Evolutionary conservation across 1,140 invertebrate genomes (phyloP), one percentile per base, ranked within the genome.

Genomic region (Thereuonema tuberculata): DNA sequence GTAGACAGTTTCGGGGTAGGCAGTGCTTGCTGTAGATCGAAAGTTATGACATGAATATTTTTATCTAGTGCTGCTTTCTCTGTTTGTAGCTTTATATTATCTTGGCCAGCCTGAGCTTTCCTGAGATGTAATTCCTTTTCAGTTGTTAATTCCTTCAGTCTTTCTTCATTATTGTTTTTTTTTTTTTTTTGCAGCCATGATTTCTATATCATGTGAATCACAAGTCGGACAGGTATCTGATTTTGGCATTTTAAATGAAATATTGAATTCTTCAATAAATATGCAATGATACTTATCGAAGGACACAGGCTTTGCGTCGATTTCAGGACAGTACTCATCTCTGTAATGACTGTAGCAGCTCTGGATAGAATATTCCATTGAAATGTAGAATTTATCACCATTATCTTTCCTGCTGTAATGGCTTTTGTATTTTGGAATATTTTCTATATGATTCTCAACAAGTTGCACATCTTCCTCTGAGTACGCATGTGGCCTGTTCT

Each of bases 21-120:
- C 48, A 60, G 26, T 9, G 58, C 29, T 31, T 60, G 58, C 49
- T 60, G 58, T 48, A 60, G 27, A 53, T 60, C 58, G 17, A 60
- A 26, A 23, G 56, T 25, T 1, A 47, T 31, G 9, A 25, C 31
- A 25, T 47, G 31, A 47, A 25, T 1, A 20, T 57, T 25, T 12
- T 46, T 21, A 50, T 5, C 5, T 12, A 53, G 3, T 2, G 23
- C n/a, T 2, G 37, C 57, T 50, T 23, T 20, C 23, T 20, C 37
- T 27, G 37, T 25, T 20, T 9, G 21, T 47, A 48, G 14, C 15
- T 48, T 14, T 9, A 14, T 50, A 12, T 50, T 50, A 12, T 50
- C 48, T 50, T 50, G 48, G 5, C 5, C 48, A 17, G 25, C 15
- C 12, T 50, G 14, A 25, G 37, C 57, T 15, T 47, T n/a, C 49